Evolutionary conservation across 2,113 vertebrate species (phyloP), one percentile per base, ranked within the genome.

Genomic region (Lanius collurio): DNA sequence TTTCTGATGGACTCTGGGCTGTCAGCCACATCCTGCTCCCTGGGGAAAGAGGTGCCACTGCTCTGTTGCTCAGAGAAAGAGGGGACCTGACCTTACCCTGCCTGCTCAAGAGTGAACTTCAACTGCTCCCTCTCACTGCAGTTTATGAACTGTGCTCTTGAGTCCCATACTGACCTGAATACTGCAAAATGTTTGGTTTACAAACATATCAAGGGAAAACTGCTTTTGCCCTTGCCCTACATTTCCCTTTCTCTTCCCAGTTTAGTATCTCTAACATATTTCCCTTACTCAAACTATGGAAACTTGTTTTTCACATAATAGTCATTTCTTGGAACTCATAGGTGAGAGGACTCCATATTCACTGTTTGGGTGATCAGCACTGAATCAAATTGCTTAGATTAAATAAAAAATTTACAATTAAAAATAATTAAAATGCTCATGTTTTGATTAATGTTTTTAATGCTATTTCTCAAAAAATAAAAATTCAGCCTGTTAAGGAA

Each of bases 141-240:
- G 20, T 70, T 80, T 50, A 87, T 59, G n/a, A 73, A 55, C 50
- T 13, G 0, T 30, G 57, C 3, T 50, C 88, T 63, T 89, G 69
- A 13, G 31, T 91, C 41, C 53, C 50, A 55, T 14, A n/a, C 70
- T 74, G 90, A 90, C 71, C 87, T 59, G 80, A 88, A 93, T 90
- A 65, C 67, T 63, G 70, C 55, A 47, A 50, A 63, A 42, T 70
- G 65, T 85, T 89, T 93, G 50, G n/a, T 95, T 95, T 95, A 95
- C 93, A 89, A 96, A 94, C 89, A 94, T 4, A 53, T 24, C 78
- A 69, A 75, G 49, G 83, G 81, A 91, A 95, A 78, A 79, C 7
- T 67, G 55, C 10, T 55, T 92, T 94, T 92, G 75, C 39, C 88
- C 79, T 89, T 86, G 76, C 79, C 73, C 75, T 95, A 35, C 24